Percentiles rank a stretch among this genome's conserved stretches.
Evolutionary conservation across 2,113 vertebrate species (phyloP).

Genomic region (Sisor rabdophorus): DNA sequence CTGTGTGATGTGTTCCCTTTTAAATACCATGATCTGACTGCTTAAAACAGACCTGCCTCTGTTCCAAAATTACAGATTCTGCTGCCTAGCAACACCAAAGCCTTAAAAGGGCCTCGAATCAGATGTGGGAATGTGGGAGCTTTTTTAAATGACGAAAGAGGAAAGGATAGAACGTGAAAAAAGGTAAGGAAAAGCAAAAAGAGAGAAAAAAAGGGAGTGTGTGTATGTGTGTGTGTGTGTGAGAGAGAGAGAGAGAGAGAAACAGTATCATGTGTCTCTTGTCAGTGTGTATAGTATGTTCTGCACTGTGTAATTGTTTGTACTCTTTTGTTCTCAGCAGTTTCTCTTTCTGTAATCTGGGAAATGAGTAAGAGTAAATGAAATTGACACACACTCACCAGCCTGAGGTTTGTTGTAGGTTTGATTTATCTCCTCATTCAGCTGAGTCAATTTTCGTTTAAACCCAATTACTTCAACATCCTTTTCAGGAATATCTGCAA

Average conservation of each 20-base stretch:
- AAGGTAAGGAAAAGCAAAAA: neutral
- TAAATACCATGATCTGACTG: constrained; percentile 38
- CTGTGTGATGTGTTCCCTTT: constrained; percentile 24
- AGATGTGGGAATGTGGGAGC: constrained; percentile 40
- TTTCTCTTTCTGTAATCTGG: neutral
- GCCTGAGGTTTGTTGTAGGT: constrained; percentile 51
- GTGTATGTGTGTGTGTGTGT: no score
- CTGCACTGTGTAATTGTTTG: neutral
- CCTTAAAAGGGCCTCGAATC: constrained; percentile 41
- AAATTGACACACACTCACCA: constrained; percentile 46
- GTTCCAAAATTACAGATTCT: constrained; percentile 52
- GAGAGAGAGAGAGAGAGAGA: no score
- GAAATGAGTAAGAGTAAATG: neutral
- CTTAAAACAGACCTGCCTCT: constrained; percentile 48
- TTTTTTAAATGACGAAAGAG: constrained; percentile 45
- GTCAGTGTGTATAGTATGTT: neutral
- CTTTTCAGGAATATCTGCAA: neutral
- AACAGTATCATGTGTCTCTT: neutral
- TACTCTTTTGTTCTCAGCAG: neutral
- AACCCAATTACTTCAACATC: constrained; percentile 15
- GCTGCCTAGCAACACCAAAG: constrained; percentile 51
- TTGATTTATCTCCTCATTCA: constrained; percentile 53
- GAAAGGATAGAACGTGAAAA: constrained; percentile 18
- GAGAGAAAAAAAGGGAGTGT: neutral
- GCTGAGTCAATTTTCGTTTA: constrained; percentile 55